Base-by-base conservation (phyloP, 2,797 vertebrate genomes). In the Leucoraja ocellata region DNA sequence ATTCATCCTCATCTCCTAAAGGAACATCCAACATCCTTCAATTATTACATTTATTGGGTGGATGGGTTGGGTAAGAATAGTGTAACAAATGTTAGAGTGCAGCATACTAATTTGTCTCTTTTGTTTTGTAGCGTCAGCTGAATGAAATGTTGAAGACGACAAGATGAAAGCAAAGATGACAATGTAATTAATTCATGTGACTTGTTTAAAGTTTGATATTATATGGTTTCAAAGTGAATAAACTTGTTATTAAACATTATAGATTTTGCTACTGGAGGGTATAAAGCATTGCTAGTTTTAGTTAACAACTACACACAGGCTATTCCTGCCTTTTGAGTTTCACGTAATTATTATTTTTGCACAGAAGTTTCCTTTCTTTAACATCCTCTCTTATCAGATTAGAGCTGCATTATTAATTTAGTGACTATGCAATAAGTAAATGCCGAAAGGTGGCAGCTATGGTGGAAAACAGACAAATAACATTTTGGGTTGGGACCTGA, bases 161-260 rank as follows among this genome's bases (percentile, higher is more conserved):
- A 76, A 54, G 25, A 58, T 92, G 90, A 92, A 92, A 74, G 10
- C 71, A 32, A 65, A 76, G 21, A 2, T 68, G 16, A 18, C 63
- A 65, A 63, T 13, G 14, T 76, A 5, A 46, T 46, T 39, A 16
- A 76, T 65, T n/a, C 63, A 39, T 68, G 63, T 91, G 86, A 71
- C 25, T n/a, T 74, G 68, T 74, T 91, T 74, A 21, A 88, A 88
- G n/a, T 74, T 73, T 46, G 36, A 73, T 10, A 23, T 23, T 25
- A 39, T 91, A 21, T 91, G 23, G 4, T 54, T 91, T 46, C 68
- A 71, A 73, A 23, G 88, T 71, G 36, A 91, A 74, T 91, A 91
- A 91, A 54, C 11, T 74, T 91, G n/a, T 71, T 91, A 92, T 76
- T 92, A 73, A 92, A 65, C 23, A 76, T 74, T 23, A 2, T 28